These are phyloP conservation scores for Barnardius zonarius DNA, from an alignment of 2,113 vertebrate genomes.

Conservation along the genomic window DNA sequence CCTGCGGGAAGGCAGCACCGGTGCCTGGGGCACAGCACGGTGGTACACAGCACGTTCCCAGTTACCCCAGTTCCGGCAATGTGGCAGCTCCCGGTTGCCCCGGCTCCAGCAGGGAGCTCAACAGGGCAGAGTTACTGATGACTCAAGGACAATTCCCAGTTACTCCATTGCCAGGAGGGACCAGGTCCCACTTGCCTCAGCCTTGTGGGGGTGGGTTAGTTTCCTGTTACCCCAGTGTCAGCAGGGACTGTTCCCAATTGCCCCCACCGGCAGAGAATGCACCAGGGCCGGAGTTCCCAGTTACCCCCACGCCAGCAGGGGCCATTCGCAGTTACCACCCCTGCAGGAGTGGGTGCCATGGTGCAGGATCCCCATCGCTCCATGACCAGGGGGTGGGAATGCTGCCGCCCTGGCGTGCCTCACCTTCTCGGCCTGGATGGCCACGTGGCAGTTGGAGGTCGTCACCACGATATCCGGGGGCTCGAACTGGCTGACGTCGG, in stretches of 20 bases:
- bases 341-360: neutral
- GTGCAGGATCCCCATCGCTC: neutral
- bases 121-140: neutral
- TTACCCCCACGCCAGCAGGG: neutral
- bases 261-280: neutral
- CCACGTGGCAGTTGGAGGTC: constrained; percentile 76
- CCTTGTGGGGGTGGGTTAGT: neutral
- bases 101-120: neutral
- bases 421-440: constrained; percentile 86
- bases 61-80: neutral
- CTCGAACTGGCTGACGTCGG: constrained; percentile 83
- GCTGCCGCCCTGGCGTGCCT: fast-evolving
- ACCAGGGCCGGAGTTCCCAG: neutral
- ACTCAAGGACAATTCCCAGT: neutral
- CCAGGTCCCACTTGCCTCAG: neutral
- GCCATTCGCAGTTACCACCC: neutral
- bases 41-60: neutral
- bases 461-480: constrained; percentile 83
- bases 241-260: neutral
- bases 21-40: fast-evolving
- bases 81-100: neutral
- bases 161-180: neutral
- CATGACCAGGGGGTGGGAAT: fast-evolving
- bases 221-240: neutral
- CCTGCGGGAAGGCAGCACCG: constrained; percentile 12